Evolutionary conservation across 1,140 invertebrate genomes (phyloP), one percentile per base, ranked within the genome.

Genomic region (Temnothorax longispinosus): DNA sequence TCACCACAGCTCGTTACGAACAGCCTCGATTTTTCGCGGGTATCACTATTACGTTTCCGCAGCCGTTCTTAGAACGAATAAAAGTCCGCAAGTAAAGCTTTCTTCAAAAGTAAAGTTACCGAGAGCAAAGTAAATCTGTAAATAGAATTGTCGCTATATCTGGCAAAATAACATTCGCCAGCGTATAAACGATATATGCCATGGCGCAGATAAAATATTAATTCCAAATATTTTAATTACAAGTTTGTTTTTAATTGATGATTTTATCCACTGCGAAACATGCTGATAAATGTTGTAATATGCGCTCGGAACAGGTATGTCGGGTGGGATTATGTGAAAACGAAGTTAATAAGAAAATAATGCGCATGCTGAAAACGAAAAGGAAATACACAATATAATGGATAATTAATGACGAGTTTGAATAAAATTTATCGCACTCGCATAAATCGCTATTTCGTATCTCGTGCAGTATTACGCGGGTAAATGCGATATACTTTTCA

Each of bases 1-100:
- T 80, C 88, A 71, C 74, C 62, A 88, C 75, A 69, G 75, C 89
- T 90, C 89, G 89, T 90, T 90, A 90, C 80, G 54, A 87, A 75
- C 89, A 85, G 52, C 67, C 71, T 10, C 82, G 41, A 89, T 89
- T 90, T 90, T 89, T 89, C 77, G 64, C 88, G 52, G 62, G 32
- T 80, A 88, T 81, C 50, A 56, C 62, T 41, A 54, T 80, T 72
- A 52, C 21, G 38, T 71, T 81, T 81, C 50, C 21, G 52, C 15
- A 56, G 7, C 1, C 41, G 21, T 54, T 60, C 38, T 38, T 56
- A 41, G 13, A 15, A 10, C n/a, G 27, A 41, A 38, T 27, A 64
- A 50, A 64, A 78, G 5, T 47, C 27, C 13, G 62, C 4, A n/a
- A 54, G 21, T 32, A 56, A 54, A 54, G n/a, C 7, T 27, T 75